phyloP scores from a whole-genome alignment of 1,140 invertebrate genomes.

The Zaprionus lachaisei region DNA sequence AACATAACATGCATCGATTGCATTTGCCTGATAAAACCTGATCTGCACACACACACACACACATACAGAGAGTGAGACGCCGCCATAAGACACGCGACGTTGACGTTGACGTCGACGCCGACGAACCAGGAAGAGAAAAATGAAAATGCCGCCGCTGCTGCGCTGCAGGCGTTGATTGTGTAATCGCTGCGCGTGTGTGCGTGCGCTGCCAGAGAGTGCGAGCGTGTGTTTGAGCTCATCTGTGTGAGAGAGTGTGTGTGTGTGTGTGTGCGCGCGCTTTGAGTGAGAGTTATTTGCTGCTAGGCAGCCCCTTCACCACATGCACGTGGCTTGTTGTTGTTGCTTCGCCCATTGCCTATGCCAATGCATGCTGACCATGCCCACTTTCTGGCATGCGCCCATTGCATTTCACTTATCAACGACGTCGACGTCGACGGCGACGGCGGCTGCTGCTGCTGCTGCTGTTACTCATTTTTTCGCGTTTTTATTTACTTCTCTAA shows the following conservation, averaged over 20 bases:
- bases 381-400: constrained; percentile 46
- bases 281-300: constrained; percentile 76
- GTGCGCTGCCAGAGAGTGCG: constrained; percentile 31
- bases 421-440: not conserved
- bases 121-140: constrained; percentile 82
- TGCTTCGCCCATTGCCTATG: constrained; percentile 43
- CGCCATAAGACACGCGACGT: constrained; percentile 56
- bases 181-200: constrained; percentile 63
- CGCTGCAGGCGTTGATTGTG: constrained; percentile 68
- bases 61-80: constrained; percentile 24
- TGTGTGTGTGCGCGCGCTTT: constrained; percentile 39
- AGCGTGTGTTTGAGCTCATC: constrained; percentile 14
- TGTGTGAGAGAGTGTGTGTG: not conserved
- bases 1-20: constrained; percentile 70
- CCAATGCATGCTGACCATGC: constrained; percentile 45
- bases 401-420: constrained; percentile 80
- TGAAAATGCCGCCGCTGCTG: constrained; percentile 72
- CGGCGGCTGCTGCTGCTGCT: constrained; percentile 23
- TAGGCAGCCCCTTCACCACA: constrained; percentile 35
- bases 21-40: constrained; percentile 77
- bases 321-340: constrained; percentile 38
- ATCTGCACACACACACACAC: constrained; percentile 52
- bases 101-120: constrained; percentile 54
- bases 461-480: constrained; percentile 47
- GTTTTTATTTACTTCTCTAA: constrained; percentile 70